Evolutionary conservation across 2,888 invertebrate species (phyloP).

Genomic region (Nomada goodeniana): DNA sequence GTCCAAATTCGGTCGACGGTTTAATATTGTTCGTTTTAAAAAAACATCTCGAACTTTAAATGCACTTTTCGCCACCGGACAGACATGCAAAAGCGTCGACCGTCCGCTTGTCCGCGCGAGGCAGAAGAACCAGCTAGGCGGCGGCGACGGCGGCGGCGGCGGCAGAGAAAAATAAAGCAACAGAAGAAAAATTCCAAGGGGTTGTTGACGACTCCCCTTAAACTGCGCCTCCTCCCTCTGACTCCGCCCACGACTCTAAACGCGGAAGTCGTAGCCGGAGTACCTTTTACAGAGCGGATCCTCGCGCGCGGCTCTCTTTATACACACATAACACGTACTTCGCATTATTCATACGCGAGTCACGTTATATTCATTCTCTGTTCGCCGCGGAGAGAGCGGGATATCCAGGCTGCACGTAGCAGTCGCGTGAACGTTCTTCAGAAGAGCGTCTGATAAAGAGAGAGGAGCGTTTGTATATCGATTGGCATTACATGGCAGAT

Average conservation of each 20-base stretch:
- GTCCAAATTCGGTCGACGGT: too few relatives aligned
- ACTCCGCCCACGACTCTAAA: conserved; percentile 54
- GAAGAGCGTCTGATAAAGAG: conserved; percentile 58
- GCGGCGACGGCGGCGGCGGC: background rate
- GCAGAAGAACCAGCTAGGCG: background rate
- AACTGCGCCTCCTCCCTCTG: conserved; percentile 29
- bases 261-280: conserved; percentile 56
- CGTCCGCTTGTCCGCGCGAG: too few relatives aligned
- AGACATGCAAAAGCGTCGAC: too few relatives aligned
- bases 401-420: conserved; percentile 29
- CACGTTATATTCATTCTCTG: conserved; percentile 63
- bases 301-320: conserved; percentile 53
- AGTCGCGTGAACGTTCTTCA: conserved; percentile 66
- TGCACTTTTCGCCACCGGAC: too few relatives aligned
- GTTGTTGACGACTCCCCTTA: conserved; percentile 54
- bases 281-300: conserved; percentile 57
- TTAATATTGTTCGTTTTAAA: too few relatives aligned
- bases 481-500: conserved; percentile 76
- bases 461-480: conserved; percentile 62
- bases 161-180: background rate
- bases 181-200: conserved; percentile 35
- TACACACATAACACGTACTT: conserved; percentile 59
- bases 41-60: too few relatives aligned
- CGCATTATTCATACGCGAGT: conserved; percentile 69
- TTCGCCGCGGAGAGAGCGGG: background rate